phyloP scores from a whole-genome alignment of 1,140 invertebrate genomes.

The Drosophila ambigua region DNA sequence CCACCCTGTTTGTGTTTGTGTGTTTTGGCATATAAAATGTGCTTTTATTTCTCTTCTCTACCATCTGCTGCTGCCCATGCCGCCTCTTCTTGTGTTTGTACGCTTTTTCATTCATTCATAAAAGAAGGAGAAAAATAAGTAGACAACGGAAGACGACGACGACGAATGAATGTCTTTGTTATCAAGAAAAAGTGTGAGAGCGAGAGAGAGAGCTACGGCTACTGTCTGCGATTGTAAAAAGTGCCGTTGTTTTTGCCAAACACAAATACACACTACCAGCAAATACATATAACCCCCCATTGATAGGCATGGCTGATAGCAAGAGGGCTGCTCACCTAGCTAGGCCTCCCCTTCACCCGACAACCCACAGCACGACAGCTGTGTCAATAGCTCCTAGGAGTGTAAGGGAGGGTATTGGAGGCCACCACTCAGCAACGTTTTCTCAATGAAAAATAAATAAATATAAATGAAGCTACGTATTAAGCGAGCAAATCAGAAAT shows the following conservation, averaged over 20 bases:
- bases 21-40: conserved; percentile 38
- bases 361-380: conserved; percentile 43
- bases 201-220: background rate
- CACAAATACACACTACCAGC: conserved; percentile 32
- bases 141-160: conserved; percentile 4
- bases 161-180: conserved; percentile 47
- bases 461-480: too few species aligned
- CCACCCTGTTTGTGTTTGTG: conserved; percentile 12
- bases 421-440: background rate
- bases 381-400: conserved; percentile 56
- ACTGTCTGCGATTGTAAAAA: conserved; percentile 34
- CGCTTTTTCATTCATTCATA: conserved; percentile 69
- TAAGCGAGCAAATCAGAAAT: conserved; percentile 4
- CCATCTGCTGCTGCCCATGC: too few species aligned
- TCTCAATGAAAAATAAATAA: conserved; percentile 37
- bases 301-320: conserved; percentile 56
- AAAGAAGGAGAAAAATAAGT: conserved; percentile 25
- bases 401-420: background rate
- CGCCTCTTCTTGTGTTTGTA: conserved; percentile 1
- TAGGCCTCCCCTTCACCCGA: background rate
- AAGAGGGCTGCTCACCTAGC: conserved; percentile 25
- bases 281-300: conserved; percentile 59
- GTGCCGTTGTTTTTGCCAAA: conserved; percentile 59
- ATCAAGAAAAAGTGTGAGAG: conserved; percentile 42
- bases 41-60: conserved; percentile 3